phyloP scores from a whole-genome alignment of 1,140 invertebrate species.

The Caerostris extrusa region DNA sequence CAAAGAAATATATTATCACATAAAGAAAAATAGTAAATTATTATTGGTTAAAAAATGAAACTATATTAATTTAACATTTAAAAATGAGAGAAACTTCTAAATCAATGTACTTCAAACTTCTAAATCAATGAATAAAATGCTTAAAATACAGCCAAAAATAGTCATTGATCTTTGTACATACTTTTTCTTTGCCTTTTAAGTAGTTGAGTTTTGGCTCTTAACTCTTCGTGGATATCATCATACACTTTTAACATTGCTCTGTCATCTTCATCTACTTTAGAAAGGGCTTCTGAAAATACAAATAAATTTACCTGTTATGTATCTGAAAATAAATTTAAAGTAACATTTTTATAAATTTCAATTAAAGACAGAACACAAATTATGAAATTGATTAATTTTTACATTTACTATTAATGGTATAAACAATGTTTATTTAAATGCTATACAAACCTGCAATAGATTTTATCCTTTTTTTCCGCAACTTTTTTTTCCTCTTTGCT shows the following conservation, averaged over 20 bases:
- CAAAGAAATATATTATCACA: too few species aligned
- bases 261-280: constrained; percentile 88
- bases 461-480: constrained; percentile 86
- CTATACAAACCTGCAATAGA: constrained; percentile 81
- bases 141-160: too few species aligned
- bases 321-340: not conserved
- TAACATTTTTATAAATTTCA: not conserved
- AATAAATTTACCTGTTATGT: not conserved
- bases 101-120: too few species aligned
- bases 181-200: constrained; percentile 87
- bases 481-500: constrained; percentile 86
- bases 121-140: too few species aligned
- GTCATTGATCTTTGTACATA: constrained; percentile 78
- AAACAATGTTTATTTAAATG: not conserved
- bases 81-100: too few species aligned
- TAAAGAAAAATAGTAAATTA: too few species aligned
- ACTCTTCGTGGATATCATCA: constrained; percentile 89
- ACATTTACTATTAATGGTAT: too few species aligned
- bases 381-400: not conserved
- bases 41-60: too few species aligned
- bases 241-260: constrained; percentile 87
- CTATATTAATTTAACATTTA: too few species aligned
- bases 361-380: not conserved
- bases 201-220: constrained; percentile 87
- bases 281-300: constrained; percentile 84